A percentile compares a stretch with the other conserved stretches of the same genome.
Conservation (phyloP, 1,140 invertebrate species). For the Babylonia areolata region DNA sequence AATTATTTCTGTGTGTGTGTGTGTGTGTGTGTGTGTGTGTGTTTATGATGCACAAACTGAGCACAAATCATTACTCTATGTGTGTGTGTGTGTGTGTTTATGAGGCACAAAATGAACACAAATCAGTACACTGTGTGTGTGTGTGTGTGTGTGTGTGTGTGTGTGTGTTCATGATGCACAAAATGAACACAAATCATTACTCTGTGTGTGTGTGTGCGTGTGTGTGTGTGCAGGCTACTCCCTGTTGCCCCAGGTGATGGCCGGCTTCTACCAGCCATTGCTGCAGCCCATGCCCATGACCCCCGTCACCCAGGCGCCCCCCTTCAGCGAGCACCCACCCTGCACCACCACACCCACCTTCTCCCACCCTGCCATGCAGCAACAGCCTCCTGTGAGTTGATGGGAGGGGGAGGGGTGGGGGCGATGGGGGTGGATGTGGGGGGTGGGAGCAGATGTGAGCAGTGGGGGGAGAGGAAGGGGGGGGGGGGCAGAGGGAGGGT, state of each 20-base stretch:
- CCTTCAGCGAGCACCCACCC: not conserved
- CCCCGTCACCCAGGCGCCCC: not conserved
- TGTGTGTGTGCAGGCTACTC: constrained; percentile 44
- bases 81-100: no score
- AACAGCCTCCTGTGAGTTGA: constrained; percentile 26
- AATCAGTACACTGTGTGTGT: not conserved
- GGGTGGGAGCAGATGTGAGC: not conserved
- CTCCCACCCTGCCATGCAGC: not conserved
- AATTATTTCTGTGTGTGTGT: no score
- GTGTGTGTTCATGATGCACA: no score
- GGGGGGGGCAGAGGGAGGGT: no score
- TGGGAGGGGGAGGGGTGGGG: not conserved
- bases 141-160: constrained; percentile 46
- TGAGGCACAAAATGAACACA: no score
- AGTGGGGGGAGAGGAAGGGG: no score
- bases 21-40: no score
- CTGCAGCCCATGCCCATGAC: constrained; percentile 44
- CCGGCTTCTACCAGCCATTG: constrained; percentile 57
- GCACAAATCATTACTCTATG: no score
- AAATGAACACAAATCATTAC: no score
- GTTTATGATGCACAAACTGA: no score
- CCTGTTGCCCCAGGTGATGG: constrained; percentile 57
- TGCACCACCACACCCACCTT: constrained; percentile 17
- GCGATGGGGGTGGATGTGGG: not conserved
- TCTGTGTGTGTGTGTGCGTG: not conserved